Evolutionary conservation across 2,797 vertebrate species (phyloP).

Genomic region (Geotrypetes seraphini): DNA sequence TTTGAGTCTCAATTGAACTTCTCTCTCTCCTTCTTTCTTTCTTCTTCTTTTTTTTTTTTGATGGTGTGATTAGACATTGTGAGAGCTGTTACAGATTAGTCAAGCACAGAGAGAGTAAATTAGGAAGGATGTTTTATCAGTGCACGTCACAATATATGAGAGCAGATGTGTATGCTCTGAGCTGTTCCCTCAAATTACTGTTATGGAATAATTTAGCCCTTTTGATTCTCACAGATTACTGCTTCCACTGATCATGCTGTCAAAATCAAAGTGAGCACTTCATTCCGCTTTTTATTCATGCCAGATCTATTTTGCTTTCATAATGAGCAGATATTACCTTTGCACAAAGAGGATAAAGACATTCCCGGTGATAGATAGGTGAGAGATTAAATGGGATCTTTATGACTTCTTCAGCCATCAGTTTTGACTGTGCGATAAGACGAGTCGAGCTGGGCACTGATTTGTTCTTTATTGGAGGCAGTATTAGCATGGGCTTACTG

Average conservation of each 20-base stretch:
- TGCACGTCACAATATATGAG: slow-evolving; percentile 70
- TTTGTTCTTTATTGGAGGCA: slow-evolving; percentile 81
- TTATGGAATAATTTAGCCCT: slow-evolving; percentile 80
- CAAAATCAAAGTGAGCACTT: slow-evolving; percentile 77
- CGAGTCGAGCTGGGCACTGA: slow-evolving; percentile 66
- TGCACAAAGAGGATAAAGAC: slow-evolving; percentile 74
- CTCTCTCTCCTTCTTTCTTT: slow-evolving; percentile 56
- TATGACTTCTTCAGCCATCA: slow-evolving; percentile 84
- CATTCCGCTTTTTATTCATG: slow-evolving; percentile 83
- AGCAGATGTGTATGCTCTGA: slow-evolving; percentile 72
- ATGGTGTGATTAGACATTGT: slow-evolving; percentile 87
- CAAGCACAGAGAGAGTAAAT: slow-evolving; percentile 86
- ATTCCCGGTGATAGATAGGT: slow-evolving; percentile 78
- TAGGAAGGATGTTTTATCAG: slow-evolving; percentile 93
- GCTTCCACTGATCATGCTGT: slow-evolving; percentile 78
- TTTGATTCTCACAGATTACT: slow-evolving; percentile 75
- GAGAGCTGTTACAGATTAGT: slow-evolving; percentile 71
- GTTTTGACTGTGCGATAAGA: slow-evolving; percentile 79
- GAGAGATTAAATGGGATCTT: slow-evolving; percentile 88
- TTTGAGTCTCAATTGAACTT: slow-evolving; percentile 65
- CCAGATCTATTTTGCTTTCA: slow-evolving; percentile 88
- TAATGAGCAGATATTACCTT: slow-evolving; percentile 91
- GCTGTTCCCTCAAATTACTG: slow-evolving; percentile 82
- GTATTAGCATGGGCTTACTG: slow-evolving; percentile 66
- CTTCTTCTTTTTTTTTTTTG: slow-evolving; percentile 61